phyloP scores from a whole-genome alignment of 2,113 vertebrate species.

The Lampris incognitus region DNA sequence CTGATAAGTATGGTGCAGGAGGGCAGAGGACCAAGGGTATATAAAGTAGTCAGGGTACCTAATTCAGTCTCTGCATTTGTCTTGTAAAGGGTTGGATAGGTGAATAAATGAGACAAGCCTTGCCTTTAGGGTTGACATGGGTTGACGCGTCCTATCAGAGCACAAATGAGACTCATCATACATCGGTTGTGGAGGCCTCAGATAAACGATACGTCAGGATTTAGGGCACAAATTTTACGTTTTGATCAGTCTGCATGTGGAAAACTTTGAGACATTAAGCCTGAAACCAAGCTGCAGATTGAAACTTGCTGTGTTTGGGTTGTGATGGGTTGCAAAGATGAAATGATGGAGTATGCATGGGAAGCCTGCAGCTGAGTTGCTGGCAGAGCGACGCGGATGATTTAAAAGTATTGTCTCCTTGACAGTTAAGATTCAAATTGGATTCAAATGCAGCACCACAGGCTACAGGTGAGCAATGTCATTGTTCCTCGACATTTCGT shows the following conservation, averaged over 20 bases:
- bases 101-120: conserved; percentile 30
- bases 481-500: no score
- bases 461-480: not conserved
- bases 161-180: not conserved
- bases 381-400: no score
- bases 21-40: conserved; percentile 46
- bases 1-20: conserved; percentile 64
- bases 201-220: no score
- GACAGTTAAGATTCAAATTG: no score
- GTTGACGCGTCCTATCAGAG: conserved; percentile 13
- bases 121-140: conserved; percentile 12
- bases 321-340: conserved; percentile 40
- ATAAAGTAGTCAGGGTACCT: conserved; percentile 38
- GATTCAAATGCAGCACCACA: not conserved
- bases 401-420: no score
- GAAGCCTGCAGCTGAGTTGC: no score
- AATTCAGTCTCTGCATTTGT: conserved; percentile 32
- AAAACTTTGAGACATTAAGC: no score
- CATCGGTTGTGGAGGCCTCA: no score
- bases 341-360: conserved; percentile 19
- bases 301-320: conserved; percentile 16
- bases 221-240: no score
- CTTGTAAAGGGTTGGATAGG: conserved; percentile 35
- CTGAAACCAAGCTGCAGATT: not conserved
- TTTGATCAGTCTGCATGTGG: no score